Evolutionary conservation across 2,797 vertebrate species (phyloP).

Genomic region (Hippoglossus hippoglossus): DNA sequence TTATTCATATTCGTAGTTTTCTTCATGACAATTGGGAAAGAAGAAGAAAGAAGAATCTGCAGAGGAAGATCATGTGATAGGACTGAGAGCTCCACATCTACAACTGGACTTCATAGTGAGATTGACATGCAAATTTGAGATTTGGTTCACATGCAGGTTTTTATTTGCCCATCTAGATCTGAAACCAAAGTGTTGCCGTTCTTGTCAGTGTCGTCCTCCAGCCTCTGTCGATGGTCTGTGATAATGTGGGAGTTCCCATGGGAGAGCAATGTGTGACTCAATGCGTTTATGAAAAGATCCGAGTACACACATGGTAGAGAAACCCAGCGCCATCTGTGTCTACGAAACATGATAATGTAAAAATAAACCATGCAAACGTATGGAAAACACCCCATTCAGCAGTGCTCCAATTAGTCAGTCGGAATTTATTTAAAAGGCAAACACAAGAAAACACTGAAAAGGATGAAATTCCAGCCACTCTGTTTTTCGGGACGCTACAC

Average conservation of each 20-base stretch:
- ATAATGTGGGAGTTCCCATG: slow-evolving; percentile 48
- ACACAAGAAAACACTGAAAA: slow-evolving; percentile 59
- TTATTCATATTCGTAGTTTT: too few species aligned
- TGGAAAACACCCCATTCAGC: slow-evolving; percentile 49
- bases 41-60: not conserved
- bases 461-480: slow-evolving; percentile 66
- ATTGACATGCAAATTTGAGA: not conserved
- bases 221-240: slow-evolving; percentile 7
- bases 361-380: slow-evolving; percentile 55
- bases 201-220: not conserved
- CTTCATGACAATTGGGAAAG: not conserved
- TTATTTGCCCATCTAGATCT: not conserved
- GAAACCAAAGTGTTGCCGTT: slow-evolving; percentile 2
- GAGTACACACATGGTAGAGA: slow-evolving; percentile 35
- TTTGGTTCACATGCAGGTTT: not conserved
- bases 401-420: slow-evolving; percentile 62
- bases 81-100: not conserved
- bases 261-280: slow-evolving; percentile 46
- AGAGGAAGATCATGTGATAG: too few species aligned
- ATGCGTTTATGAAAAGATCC: slow-evolving; percentile 37
- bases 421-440: slow-evolving; percentile 74
- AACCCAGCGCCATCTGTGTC: slow-evolving; percentile 43
- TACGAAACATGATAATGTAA: slow-evolving; percentile 42
- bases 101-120: not conserved
- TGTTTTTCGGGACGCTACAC: slow-evolving; percentile 61